A percentile compares a stretch with the other conserved stretches of the same genome.
Conservation (phyloP, 1,140 invertebrate species). For the Drosophila setifemur region DNA sequence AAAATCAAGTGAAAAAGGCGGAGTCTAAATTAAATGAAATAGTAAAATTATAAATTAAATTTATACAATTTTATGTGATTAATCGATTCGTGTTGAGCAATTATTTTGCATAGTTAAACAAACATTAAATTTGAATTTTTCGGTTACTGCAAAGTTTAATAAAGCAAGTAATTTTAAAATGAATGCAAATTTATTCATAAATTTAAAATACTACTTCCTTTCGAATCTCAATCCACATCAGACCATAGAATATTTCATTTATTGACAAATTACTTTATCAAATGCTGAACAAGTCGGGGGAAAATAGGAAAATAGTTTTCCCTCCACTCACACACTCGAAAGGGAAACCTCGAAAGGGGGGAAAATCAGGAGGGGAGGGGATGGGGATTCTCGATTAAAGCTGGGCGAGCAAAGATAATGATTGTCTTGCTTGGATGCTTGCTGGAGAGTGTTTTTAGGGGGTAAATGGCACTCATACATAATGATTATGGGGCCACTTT, state of each 20-base stretch:
- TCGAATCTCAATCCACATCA: neutral
- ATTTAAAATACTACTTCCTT: neutral
- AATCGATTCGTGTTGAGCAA: neutral
- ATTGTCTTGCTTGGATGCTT: conserved; percentile 47
- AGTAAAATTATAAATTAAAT: too few relatives aligned
- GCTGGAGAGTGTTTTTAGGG: conserved; percentile 15
- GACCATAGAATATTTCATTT: conserved; percentile 8
- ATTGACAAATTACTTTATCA: conserved; percentile 67
- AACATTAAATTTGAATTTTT: too few relatives aligned
- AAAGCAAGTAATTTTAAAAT: too few relatives aligned
- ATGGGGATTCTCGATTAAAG: conserved; percentile 5
- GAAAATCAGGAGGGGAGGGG: neutral
- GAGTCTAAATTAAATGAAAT: too few relatives aligned
- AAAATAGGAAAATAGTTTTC: conserved; percentile 49
- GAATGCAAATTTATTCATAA: too few relatives aligned
- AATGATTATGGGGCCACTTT: conserved; percentile 76
- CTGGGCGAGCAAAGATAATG: conserved; percentile 58
- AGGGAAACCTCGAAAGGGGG: neutral
- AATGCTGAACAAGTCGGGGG: conserved; percentile 14
- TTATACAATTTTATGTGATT: conserved; percentile 12
- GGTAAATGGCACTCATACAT: conserved; percentile 68
- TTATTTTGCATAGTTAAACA: too few relatives aligned
- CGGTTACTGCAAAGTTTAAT: too few relatives aligned
- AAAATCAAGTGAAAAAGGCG: too few relatives aligned
- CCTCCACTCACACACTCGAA: conserved; percentile 6